These are phyloP conservation scores for Isotomurus palustris DNA, from an alignment of 2,888 invertebrate genomes.

Conservation along the genomic window DNA sequence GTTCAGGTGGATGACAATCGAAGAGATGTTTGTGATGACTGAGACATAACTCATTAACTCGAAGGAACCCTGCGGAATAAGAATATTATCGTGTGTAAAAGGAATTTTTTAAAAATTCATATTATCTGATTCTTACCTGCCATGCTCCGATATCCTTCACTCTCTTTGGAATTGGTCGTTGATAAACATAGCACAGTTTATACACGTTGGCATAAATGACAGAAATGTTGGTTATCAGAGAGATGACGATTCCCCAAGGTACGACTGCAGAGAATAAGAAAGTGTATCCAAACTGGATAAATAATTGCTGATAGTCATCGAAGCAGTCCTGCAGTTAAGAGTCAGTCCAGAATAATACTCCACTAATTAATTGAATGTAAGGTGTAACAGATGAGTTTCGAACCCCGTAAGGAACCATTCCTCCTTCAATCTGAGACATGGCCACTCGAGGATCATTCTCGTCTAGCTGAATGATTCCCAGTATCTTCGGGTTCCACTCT, in stretches of 20 bases:
- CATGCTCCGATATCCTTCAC: constrained; percentile 21
- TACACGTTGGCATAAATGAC: constrained; percentile 10
- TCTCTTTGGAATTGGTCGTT: constrained; percentile 12
- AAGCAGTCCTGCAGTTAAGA: constrained; percentile 15
- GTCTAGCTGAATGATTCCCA: not conserved
- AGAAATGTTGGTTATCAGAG: constrained; percentile 11
- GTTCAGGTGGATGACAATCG: too few relatives aligned
- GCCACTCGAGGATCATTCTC: constrained; percentile 14
- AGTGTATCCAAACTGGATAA: constrained; percentile 23
- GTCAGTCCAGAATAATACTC: not conserved
- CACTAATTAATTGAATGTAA: not conserved
- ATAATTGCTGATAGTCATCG: constrained; percentile 22
- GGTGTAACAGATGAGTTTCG: too few relatives aligned
- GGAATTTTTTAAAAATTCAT: not conserved
- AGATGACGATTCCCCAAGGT: constrained; percentile 7
- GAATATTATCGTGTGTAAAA: not conserved
- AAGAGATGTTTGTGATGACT: constrained; percentile 22
- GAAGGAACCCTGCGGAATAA: constrained; percentile 6
- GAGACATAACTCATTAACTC: constrained; percentile 9
- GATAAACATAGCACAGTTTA: constrained; percentile 17
- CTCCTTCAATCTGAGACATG: constrained; percentile 25
- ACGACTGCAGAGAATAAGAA: constrained; percentile 20
- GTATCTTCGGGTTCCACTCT: not conserved
- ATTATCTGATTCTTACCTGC: constrained; percentile 1
- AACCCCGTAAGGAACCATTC: constrained; percentile 23